Evolutionary conservation across 2,113 vertebrate species (phyloP), one percentile per base, ranked within the genome.

Genomic region (Petromus typicus): DNA sequence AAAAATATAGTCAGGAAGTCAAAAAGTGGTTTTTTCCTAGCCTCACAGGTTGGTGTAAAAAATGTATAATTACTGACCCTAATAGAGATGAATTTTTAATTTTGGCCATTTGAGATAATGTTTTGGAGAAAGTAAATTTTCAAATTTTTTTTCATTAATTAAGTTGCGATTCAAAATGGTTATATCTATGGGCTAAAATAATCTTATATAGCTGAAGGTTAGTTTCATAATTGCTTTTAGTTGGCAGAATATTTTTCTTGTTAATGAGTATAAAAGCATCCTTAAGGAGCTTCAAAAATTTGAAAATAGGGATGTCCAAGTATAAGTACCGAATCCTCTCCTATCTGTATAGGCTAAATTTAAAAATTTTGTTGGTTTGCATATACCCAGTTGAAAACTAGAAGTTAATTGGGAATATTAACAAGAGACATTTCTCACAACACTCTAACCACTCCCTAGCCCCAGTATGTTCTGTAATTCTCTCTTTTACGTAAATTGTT

Each of bases 71-170:
- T 12, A 25, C 7, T 86, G 37, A 90, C 23, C 5, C 40, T 81
- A 85, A 30, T 37, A 90, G 57, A 88, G 14, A 25, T 88, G 59
- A 69, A 71, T 76, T 88, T 89, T 95, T 86, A 56, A 84, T 86
- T 91, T 91, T 96, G 78, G 9, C 34, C 13, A 69, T 81, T 95
- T 93, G 45, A 84, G 91, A 63, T 89, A 81, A 81, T 73, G 43
- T 89, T 93, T 95, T 95, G 81, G 25, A 80, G 45, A 93, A 80
- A 91, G 67, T 89, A 91, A 78, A 95, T 34, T 73, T 93, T 93
- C n/a, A n/a, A n/a, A n/a, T n/a, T n/a, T n/a, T 84, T 94, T 94
- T 30, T 80, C 30, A 87, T 45, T 90, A 85, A 73, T 90, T 88
- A 83, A 90, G 37, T 86, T 89, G 25, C 37, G 86, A 27, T 89